Evolutionary conservation across 2,888 invertebrate species (phyloP).

Genomic region (Sturmia bella): DNA sequence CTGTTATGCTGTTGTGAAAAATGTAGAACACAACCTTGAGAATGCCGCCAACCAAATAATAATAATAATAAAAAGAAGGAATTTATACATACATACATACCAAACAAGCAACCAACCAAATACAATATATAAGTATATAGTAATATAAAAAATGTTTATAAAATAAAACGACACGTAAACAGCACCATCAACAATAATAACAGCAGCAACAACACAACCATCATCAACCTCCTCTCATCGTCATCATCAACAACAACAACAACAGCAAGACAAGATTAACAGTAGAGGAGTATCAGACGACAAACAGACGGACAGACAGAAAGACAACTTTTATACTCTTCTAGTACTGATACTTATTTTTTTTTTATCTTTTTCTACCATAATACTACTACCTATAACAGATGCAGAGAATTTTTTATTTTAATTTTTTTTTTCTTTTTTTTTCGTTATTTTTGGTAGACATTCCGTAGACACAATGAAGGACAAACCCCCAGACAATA

Average conservation of each 20-base stretch:
- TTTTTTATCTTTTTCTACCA: constrained; percentile 19
- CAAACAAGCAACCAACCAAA: constrained; percentile 38
- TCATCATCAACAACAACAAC: constrained; percentile 30
- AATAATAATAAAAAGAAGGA: constrained; percentile 49
- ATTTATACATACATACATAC: constrained; percentile 44
- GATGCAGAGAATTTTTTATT: constrained; percentile 54
- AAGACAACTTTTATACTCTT: constrained; percentile 47
- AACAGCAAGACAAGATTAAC: constrained; percentile 29
- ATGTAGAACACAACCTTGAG: constrained; percentile 68
- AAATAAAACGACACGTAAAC: constrained; percentile 54
- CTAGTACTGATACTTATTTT: constrained; percentile 46
- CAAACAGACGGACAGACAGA: constrained; percentile 32
- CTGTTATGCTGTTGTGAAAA: constrained; percentile 47
- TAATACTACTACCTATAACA: constrained; percentile 34
- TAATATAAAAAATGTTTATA: constrained; percentile 34
- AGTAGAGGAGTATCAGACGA: constrained; percentile 41
- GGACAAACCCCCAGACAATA: constrained; percentile 66
- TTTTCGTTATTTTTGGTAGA: constrained; percentile 61
- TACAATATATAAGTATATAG: constrained; percentile 26
- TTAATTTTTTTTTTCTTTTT: constrained; percentile 22
- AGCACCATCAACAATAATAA: constrained; percentile 35
- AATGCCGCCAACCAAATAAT: constrained; percentile 67
- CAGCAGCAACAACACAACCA: constrained; percentile 6
- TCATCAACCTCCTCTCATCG: constrained; percentile 29
- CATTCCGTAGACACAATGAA: constrained; percentile 66